Evolutionary conservation across 2,888 invertebrate genomes (phyloP), one percentile per base, ranked within the genome.

Genomic region (Autographa gamma): DNA sequence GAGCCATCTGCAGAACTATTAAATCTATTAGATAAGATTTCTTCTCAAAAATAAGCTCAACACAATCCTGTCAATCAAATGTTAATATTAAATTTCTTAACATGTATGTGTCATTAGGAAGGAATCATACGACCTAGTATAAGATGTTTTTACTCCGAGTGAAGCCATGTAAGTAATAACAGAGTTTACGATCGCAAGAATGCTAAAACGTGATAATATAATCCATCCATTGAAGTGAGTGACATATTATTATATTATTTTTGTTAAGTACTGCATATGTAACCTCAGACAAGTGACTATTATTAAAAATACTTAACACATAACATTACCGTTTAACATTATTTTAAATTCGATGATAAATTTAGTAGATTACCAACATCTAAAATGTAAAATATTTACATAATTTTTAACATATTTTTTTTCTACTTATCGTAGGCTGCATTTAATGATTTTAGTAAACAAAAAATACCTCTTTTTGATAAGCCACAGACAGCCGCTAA

Each of bases 121-220:
- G 60, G 54, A 69, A 16, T 19, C 52, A 43, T 48, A 59, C 52
- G n/a, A 52, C 34, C 59, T 63, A 56, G 63, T 34, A 60, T 54
- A 70, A 62, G 31, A 19, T 65, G 66, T 71, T 71, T 76, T 71
- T 71, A 71, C 62, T 63, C 14, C 31, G 58, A 67, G 64, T 76
- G 63, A 76, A 80, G 63, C 59, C 77, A 68, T 61, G 71, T 76
- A 65, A 71, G 52, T 66, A 71, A 71, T 68, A 78, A 76, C 64
- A 31, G 56, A 61, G 59, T 79, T 66, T 76, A 68, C 66, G 67
- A 80, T 77, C 34, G 71, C 71, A 64, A 77, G 71, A 76, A 74
- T 75, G 70, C 59, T 62, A 70, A 43, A 25, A 13, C 13, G 32
- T 76, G 62, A 77, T 71, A 80, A 77, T 71, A 80, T 77, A 75